Conservation (phyloP, 2,797 vertebrate species). For the Squalus acanthias region DNA sequence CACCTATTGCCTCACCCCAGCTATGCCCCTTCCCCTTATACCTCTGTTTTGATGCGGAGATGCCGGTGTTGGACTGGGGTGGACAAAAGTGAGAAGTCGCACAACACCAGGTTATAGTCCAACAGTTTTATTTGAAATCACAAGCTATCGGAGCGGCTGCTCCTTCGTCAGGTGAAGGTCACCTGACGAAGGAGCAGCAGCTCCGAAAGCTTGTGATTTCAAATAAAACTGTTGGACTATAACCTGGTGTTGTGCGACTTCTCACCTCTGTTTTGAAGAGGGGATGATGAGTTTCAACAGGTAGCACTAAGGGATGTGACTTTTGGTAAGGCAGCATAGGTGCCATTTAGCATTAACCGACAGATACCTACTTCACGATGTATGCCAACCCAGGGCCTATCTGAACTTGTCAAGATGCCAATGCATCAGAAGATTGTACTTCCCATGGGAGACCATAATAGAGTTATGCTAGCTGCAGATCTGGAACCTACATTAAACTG, state of each 20-base stretch:
- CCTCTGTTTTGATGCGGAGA: background rate
- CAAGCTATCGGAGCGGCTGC: no score
- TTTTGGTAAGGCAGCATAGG: background rate
- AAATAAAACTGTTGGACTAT: no score
- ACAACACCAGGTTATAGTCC: no score
- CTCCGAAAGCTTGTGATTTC: no score
- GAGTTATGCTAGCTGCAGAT: background rate
- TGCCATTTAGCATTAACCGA: background rate
- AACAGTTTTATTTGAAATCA: no score
- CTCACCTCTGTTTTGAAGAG: background rate
- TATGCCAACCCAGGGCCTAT: background rate
- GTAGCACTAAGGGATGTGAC: background rate
- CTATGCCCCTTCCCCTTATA: background rate
- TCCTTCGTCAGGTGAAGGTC: no score
- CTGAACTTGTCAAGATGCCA: constrained; percentile 7
- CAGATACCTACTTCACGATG: background rate
- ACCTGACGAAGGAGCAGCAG: no score
- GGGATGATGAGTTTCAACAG: background rate
- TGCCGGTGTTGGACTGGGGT: no score
- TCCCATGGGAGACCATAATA: background rate
- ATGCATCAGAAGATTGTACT: background rate
- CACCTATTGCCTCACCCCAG: background rate
- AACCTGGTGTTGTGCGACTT: no score
- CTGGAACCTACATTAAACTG: background rate
- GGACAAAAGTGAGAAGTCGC: no score